Evolutionary conservation across 2,113 vertebrate species (phyloP), one percentile per base, ranked within the genome.

Genomic region (Proterorhinus semilunaris): DNA sequence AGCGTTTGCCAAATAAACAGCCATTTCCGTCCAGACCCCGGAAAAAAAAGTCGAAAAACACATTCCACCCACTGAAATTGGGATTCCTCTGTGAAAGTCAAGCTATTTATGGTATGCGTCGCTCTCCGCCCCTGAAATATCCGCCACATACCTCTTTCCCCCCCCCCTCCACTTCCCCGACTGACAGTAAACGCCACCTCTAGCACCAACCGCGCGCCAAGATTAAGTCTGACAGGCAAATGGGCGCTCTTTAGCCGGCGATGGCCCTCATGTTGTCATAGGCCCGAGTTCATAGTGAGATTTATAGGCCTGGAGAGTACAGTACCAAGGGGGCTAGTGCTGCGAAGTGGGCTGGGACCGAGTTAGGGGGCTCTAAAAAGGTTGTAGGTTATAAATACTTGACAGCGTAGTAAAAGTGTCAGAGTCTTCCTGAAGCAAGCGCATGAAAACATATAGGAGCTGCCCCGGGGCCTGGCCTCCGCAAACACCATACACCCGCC

Each of bases 381-480:
- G 81, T 87, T 87, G 78, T 65, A 85, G 86, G 89, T 88, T 88
- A 89, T 90, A 91, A 91, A 90, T 89, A 90, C 84, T 87, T 72
- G 77, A 85, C 69, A 68, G 75, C 43, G 80, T 79, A 79, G 83
- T 90, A 90, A 90, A 90, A 68, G 83, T 90, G 86, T 89, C 89
- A 85, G 17, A 57, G 8, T 83, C 83, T 88, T 87, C 88, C 91
- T 88, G 86, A 80, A 81, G 77, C 61, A 53, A 74, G 74, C 68
- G 69, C 76, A 74, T 71, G 68, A 62, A 68, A 70, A 66, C 70
- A 53, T 21, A 48, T 10, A 53, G 47, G 59, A 44, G 10, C 61
- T 46, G 15, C 8, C 51, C 46, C 27, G 36, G 21, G 15, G 27
- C 50, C 15, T 12, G 27, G 47, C n/a, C 76, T 10, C 69, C 51